A percentile compares a stretch with the other conserved stretches of the same genome.
These are phyloP conservation scores for Origma solitaria DNA, from an alignment of 2,113 vertebrate species.

Conservation along the genomic window DNA sequence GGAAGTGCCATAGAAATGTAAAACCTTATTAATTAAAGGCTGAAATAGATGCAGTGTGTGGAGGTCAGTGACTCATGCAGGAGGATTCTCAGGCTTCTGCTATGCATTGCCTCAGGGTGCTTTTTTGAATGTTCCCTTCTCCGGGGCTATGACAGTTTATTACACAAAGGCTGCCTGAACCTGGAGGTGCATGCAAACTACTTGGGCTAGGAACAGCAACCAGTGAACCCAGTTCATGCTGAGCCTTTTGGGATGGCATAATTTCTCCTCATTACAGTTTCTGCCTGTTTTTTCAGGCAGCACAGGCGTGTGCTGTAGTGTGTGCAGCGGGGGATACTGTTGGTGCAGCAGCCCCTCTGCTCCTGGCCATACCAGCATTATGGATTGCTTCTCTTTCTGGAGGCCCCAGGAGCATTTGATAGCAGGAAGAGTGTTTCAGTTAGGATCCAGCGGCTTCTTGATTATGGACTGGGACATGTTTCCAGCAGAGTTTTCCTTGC, in stretches of 20 bases:
- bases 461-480: background rate
- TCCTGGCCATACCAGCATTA: background rate
- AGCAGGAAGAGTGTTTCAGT: background rate
- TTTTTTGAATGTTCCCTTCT: slow-evolving; percentile 49
- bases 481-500: background rate
- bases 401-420: background rate
- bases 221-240: background rate
- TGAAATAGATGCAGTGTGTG: slow-evolving; percentile 8
- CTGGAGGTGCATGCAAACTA: slow-evolving; percentile 39
- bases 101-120: background rate
- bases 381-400: background rate
- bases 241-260: background rate
- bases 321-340: background rate
- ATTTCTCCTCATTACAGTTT: background rate
- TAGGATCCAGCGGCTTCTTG: background rate
- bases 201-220: background rate
- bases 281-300: background rate
- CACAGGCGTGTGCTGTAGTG: background rate
- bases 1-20: slow-evolving; percentile 35
- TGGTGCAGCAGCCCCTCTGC: background rate
- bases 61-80: slow-evolving; percentile 59
- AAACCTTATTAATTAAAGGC: slow-evolving; percentile 53
- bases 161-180: slow-evolving; percentile 22
- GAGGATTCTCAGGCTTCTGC: slow-evolving; percentile 38
- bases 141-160: slow-evolving; percentile 33